A percentile compares a stretch with the other conserved stretches of the same genome.
Conservation (phyloP, 1,140 invertebrate genomes). For the Calliopsis andreniformis region DNA sequence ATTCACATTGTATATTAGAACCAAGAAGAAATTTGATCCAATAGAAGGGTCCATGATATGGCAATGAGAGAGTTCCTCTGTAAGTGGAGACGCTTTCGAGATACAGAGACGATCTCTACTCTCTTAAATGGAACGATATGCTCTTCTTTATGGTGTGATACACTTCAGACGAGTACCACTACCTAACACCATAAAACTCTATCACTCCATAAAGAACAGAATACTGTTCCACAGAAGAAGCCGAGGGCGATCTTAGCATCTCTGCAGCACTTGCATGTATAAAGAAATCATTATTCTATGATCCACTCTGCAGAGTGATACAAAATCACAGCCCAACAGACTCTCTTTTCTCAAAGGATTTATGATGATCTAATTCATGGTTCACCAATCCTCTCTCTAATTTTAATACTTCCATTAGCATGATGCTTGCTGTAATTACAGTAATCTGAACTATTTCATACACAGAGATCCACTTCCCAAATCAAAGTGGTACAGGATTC, state of each 20-base stretch:
- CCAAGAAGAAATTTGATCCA: no score
- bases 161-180: neutral
- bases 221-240: neutral
- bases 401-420: no score
- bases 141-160: constrained; percentile 1
- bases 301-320: neutral
- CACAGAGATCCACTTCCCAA: no score
- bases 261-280: neutral
- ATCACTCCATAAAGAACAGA: constrained; percentile 2
- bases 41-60: neutral
- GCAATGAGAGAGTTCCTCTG: neutral
- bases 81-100: neutral
- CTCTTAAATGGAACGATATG: constrained; percentile 11
- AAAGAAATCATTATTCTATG: neutral
- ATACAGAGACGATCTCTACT: neutral
- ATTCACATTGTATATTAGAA: no score
- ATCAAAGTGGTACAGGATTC: no score
- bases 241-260: neutral
- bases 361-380: no score
- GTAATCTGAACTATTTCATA: no score
- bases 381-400: no score
- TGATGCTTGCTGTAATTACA: no score
- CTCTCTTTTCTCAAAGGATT: no score
- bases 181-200: neutral
- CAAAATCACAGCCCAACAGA: no score